phyloP scores from a whole-genome alignment of 2,113 vertebrate genomes.

The Platycercus adscitus region DNA sequence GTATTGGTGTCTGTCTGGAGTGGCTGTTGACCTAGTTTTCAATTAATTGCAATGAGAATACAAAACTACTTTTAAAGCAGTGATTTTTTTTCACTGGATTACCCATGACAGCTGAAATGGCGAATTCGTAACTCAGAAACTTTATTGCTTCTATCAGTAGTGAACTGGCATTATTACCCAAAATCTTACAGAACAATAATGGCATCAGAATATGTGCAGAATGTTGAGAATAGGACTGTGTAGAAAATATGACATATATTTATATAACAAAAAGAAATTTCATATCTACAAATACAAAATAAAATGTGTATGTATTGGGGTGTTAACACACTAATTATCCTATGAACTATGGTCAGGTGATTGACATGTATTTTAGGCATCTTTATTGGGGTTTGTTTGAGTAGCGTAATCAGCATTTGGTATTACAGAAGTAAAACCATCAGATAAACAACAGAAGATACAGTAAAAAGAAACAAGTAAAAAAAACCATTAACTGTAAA shows the following conservation, averaged over 20 bases:
- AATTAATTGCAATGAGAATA: slow-evolving; percentile 77
- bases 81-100: slow-evolving; percentile 39
- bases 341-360: background rate
- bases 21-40: slow-evolving; percentile 81
- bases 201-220: background rate
- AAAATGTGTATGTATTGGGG: background rate
- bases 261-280: background rate
- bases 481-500: background rate
- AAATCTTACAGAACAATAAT: background rate
- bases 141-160: background rate
- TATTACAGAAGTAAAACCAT: background rate
- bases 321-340: background rate
- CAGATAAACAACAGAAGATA: background rate
- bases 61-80: slow-evolving; percentile 63
- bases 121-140: background rate
- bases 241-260: background rate
- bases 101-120: slow-evolving; percentile 32
- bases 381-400: background rate
- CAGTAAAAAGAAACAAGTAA: background rate
- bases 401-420: background rate
- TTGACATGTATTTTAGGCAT: background rate
- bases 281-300: background rate
- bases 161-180: background rate
- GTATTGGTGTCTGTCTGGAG: slow-evolving; percentile 54
- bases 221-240: background rate